Conservation (phyloP, 2,113 vertebrate genomes). For the Pituophis catenifer region DNA sequence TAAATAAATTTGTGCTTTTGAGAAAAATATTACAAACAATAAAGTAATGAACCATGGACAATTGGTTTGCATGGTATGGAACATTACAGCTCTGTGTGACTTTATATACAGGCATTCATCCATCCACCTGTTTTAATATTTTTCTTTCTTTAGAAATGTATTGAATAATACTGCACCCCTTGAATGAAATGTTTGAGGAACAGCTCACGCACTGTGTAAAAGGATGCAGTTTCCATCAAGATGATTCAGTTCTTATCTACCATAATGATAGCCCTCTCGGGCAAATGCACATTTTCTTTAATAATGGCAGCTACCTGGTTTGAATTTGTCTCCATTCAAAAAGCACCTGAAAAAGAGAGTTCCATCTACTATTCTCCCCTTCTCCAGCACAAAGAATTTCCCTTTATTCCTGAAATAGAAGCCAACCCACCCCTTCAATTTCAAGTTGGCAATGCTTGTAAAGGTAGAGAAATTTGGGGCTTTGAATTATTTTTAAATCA, state of each 20-base stretch:
- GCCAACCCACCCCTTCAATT: neutral
- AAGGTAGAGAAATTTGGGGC: neutral
- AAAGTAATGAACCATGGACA: neutral
- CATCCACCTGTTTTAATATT: neutral
- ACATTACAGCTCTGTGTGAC: neutral
- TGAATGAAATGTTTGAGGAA: neutral
- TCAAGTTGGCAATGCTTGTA: neutral
- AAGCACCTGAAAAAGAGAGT: neutral
- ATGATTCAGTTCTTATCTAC: neutral
- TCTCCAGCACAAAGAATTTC: neutral
- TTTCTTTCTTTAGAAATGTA: neutral
- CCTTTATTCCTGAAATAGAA: neutral
- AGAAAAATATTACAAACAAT: neutral
- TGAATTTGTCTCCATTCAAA: neutral
- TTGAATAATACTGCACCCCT: neutral
- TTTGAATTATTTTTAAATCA: neutral
- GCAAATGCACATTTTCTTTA: neutral
- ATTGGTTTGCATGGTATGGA: neutral
- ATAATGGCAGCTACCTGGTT: neutral
- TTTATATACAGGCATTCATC: neutral
- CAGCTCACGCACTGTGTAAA: neutral
- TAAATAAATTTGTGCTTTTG: neutral
- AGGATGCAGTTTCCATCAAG: neutral
- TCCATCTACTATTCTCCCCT: neutral
- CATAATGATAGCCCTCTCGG: neutral